Evolutionary conservation across 2,113 vertebrate genomes (phyloP), one percentile per base, ranked within the genome.

Genomic region (Albula glossodonta): DNA sequence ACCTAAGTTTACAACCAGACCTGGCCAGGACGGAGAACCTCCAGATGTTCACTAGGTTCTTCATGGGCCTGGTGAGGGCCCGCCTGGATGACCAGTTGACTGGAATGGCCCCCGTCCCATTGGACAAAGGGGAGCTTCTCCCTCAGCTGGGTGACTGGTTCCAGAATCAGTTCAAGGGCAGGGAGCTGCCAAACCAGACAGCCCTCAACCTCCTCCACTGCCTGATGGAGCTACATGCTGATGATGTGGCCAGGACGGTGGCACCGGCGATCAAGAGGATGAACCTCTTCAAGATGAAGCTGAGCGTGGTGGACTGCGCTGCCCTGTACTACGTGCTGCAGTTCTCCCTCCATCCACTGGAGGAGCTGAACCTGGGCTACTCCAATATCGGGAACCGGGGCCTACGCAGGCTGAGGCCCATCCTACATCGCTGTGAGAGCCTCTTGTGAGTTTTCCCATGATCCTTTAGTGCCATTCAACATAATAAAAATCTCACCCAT

Each of bases 21-120:
- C 89, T 86, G 50, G 41, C 87, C n/a, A 85, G 81, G 10, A 86
- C 92, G 49, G 91, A 94, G 50, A 89, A 89, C 53, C 89, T 94
- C 82, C 93, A 94, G 74, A 94, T 95, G 92, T 94, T 95, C 86
- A 93, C 91, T 51, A 90, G 92, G 19, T 95, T 95, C 87, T 94
- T 95, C 82, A 91, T 93, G 90, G 93, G 93, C 22, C 85, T 93
- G 83, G 86, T 94, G 15, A 87, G 87, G 83, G 88, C 89, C 48
- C 88, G 90, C 13, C 63, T 93, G 13, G 85, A 84, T 52, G 91
- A 90, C 7, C 91, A 92, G 74, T 80, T 95, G 63, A 82, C 88
- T 2, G 93, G 93, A 0, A 84, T 95, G 85, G 89, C 88, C 63
- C 3, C 79, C 5, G 81, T 84, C 7, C 51, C 66, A 2, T 11